A percentile compares a stretch with the other conserved stretches of the same genome.
phyloP scores from a whole-genome alignment of 2,113 vertebrate species.

The Carlito syrichta region DNA sequence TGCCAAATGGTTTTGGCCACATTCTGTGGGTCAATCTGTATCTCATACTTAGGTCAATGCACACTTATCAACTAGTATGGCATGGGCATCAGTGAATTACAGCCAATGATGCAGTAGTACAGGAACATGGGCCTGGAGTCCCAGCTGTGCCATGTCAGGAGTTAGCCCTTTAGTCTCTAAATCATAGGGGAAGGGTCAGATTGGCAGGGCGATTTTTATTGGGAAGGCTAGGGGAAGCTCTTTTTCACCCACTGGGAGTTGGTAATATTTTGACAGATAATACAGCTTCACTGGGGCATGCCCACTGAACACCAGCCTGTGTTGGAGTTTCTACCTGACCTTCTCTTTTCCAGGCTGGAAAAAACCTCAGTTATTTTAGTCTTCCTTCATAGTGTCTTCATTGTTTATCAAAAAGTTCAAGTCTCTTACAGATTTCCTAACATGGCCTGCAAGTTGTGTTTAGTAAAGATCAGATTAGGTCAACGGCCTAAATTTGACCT shows the following conservation, averaged over 20 bases:
- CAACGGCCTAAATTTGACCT: constrained; percentile 10
- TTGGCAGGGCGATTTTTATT: background rate
- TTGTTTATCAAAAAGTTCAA: background rate
- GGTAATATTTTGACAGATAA: background rate
- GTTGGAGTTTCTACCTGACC: background rate
- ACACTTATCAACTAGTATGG: background rate
- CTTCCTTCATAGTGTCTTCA: background rate
- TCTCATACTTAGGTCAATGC: background rate
- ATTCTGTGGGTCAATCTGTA: background rate
- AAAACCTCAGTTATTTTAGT: background rate
- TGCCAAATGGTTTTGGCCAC: background rate
- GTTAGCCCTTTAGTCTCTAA: background rate
- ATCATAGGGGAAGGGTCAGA: background rate
- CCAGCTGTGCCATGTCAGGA: background rate
- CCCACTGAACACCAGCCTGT: background rate
- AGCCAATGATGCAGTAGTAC: background rate
- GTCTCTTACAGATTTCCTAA: constrained; percentile 34
- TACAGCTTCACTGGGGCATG: background rate
- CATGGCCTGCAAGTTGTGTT: background rate
- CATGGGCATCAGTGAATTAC: background rate
- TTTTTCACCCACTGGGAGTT: background rate
- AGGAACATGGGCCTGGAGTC: background rate
- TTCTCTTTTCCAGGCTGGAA: background rate
- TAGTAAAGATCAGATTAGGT: background rate
- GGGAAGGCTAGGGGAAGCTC: background rate